Evolutionary conservation across 1,140 invertebrate genomes (phyloP).

Genomic region (Antheraea pernyi): DNA sequence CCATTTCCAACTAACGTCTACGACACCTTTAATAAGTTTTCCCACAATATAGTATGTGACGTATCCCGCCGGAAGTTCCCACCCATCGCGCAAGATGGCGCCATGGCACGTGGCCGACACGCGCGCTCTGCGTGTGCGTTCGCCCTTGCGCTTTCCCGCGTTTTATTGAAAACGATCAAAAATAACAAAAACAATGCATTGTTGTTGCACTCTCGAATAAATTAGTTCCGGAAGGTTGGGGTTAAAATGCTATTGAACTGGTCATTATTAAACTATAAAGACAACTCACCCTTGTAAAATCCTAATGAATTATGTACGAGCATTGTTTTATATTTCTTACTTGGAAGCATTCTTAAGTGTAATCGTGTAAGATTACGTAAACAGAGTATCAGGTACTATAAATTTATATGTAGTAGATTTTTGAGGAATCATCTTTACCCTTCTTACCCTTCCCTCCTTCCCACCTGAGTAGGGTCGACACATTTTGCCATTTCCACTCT

Average conservation of each 20-base stretch:
- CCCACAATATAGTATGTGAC: slow-evolving; percentile 52
- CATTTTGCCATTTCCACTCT: too few relatives aligned
- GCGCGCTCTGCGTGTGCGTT: slow-evolving; percentile 43
- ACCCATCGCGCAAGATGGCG: slow-evolving; percentile 65
- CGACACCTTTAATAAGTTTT: slow-evolving; percentile 43
- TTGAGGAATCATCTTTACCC: too few relatives aligned
- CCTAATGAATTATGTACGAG: neutral
- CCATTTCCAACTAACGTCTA: slow-evolving; percentile 20
- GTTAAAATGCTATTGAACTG: slow-evolving; percentile 73
- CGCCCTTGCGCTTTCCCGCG: slow-evolving; percentile 48
- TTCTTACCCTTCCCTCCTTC: too few relatives aligned
- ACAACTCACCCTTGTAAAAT: slow-evolving; percentile 3
- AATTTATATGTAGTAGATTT: too few relatives aligned
- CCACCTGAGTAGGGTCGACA: too few relatives aligned
- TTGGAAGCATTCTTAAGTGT: neutral
- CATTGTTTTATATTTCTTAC: neutral
- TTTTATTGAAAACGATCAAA: slow-evolving; percentile 70
- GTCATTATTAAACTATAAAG: slow-evolving; percentile 53
- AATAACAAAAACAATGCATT: slow-evolving; percentile 65
- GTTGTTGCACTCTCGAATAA: slow-evolving; percentile 61
- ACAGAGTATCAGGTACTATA: too few relatives aligned
- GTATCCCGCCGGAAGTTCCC: slow-evolving; percentile 63
- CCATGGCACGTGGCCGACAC: slow-evolving; percentile 48
- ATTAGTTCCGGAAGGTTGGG: slow-evolving; percentile 59
- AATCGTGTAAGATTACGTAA: too few relatives aligned